Conservation (phyloP, 2,888 invertebrate genomes). For the Rhamphomyia laevipes region DNA sequence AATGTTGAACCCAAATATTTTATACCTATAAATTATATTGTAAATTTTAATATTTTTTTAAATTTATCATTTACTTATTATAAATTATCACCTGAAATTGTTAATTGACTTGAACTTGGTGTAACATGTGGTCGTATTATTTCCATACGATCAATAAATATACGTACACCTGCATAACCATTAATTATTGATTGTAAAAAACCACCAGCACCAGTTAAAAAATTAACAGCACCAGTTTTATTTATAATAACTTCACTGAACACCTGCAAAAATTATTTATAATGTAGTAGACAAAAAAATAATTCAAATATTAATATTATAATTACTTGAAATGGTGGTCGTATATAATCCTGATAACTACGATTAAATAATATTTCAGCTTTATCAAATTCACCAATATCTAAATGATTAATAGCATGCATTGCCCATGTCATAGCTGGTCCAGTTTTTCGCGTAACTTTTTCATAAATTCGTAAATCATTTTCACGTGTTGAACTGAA, state of each 20-base stretch:
- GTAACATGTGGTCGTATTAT: constrained; percentile 38
- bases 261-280: constrained; percentile 29
- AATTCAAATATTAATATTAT: background rate
- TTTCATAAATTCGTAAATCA: constrained; percentile 45
- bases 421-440: constrained; percentile 56
- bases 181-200: constrained; percentile 46
- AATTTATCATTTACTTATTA: background rate
- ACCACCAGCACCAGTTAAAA: constrained; percentile 50
- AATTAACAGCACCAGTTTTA: constrained; percentile 44
- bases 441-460: constrained; percentile 41
- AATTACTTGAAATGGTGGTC: constrained; percentile 46
- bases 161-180: constrained; percentile 45
- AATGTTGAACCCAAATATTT: constrained; percentile 23
- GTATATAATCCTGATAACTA: constrained; percentile 43
- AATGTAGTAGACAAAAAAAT: background rate
- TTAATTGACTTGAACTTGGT: constrained; percentile 36
- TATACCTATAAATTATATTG: constrained; percentile 17
- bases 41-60: background rate
- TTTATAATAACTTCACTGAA: constrained; percentile 47
- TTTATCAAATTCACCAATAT: constrained; percentile 32
- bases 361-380: constrained; percentile 42
- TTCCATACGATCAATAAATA: constrained; percentile 40
- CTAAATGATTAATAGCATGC: constrained; percentile 45
- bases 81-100: constrained; percentile 34
- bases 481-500: constrained; percentile 35